Base-by-base conservation (phyloP, 2,113 vertebrate genomes). In the cat (Felis catus) region DNA sequence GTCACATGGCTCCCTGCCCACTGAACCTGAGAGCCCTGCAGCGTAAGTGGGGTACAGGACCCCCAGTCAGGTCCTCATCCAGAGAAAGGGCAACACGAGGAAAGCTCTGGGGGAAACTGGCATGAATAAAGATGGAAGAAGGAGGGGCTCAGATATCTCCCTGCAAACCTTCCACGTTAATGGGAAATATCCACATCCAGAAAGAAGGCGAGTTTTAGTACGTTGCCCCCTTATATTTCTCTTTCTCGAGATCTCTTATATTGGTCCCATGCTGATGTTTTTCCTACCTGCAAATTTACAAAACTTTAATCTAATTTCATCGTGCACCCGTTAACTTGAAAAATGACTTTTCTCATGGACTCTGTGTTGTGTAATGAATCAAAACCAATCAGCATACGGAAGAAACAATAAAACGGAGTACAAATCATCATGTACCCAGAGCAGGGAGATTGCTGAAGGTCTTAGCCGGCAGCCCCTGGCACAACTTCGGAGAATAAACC, bases 281-380 rank as follows among this genome's bases (percentile, higher is more conserved):
- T 92, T 33, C 74, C 68, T 80, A 93, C 90, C 48, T 18, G 76
- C 84, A 92, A 88, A 97, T 97, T 98, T 97, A 92, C 86, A 90
- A 98, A 98, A 96, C 95, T 82, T 63, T 95, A 71, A 97, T 97
- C 94, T 97, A 86, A 97, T 98, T 97, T 98, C 96, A 84, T 96
- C 85, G 83, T 93, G 93, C 73, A 97, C 79, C 94, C 81, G 65
- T 98, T 98, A 94, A 0, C 25, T 95, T 98, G 97, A 98, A 96
- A 98, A 98, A 98, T 51, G 93, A 84, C 95, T 97, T 61, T 98
- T 98, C 97, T 95, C 66, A 2, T 92, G 68, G 96, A 86, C 41
- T 87, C 82, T 73, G 25, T 81, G 39, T 11, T 14, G 0, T 25
- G 78, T 93, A 94, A 95, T 95, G 97, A 96, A 97, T 97, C 98